Percentiles rank a stretch among this genome's conserved stretches.
These are phyloP conservation scores for Drosophila teissieri DNA, from an alignment of 1,140 invertebrate species.

Conservation along the genomic window DNA sequence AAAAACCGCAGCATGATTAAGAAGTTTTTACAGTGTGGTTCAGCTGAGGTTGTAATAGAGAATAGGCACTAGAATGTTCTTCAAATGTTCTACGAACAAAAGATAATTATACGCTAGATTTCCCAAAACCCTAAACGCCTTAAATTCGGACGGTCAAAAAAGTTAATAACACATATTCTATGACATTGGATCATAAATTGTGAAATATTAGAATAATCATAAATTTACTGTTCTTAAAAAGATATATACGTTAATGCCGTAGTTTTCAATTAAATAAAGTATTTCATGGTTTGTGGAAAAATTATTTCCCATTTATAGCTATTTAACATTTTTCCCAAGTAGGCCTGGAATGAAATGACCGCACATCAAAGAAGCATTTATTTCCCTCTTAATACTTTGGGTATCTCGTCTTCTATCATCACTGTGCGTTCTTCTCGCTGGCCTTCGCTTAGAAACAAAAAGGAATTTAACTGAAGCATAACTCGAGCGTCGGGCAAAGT, in stretches of 20 bases:
- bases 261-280: not conserved
- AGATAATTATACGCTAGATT: not conserved
- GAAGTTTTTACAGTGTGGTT: slow-evolving; percentile 47
- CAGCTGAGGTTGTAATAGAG: slow-evolving; percentile 14
- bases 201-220: not conserved
- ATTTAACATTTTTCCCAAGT: not conserved
- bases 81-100: not conserved
- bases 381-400: not conserved
- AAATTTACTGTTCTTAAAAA: not conserved
- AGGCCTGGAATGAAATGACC: not conserved
- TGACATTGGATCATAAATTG: not conserved
- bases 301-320: too few relatives aligned
- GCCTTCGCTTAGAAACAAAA: slow-evolving; percentile 41
- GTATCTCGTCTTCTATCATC: slow-evolving; percentile 22
- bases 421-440: slow-evolving; percentile 9
- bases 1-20: slow-evolving; percentile 60
- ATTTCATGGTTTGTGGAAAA: too few relatives aligned
- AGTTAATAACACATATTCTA: not conserved
- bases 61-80: not conserved
- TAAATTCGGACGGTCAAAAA: not conserved
- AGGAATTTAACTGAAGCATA: slow-evolving; percentile 79
- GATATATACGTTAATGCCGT: not conserved
- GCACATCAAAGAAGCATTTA: not conserved
- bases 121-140: not conserved
- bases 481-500: slow-evolving; percentile 68